Evolutionary conservation across 2,113 vertebrate genomes (phyloP).

Genomic region (Dasyurus viverrinus): DNA sequence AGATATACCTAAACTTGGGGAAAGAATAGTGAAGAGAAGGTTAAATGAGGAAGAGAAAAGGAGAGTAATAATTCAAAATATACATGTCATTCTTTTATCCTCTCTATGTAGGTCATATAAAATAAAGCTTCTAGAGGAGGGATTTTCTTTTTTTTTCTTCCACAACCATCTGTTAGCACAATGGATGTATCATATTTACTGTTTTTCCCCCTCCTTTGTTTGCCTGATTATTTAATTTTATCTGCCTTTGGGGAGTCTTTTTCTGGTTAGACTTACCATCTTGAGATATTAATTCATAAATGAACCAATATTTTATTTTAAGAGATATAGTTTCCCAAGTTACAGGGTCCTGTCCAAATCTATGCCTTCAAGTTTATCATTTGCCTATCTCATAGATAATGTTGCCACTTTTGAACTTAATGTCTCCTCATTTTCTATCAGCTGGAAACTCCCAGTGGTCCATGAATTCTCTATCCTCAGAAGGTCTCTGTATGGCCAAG

Average conservation of each 20-base stretch:
- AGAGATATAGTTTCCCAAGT: not conserved
- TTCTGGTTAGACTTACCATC: not conserved
- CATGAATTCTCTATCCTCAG: not conserved
- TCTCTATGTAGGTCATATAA: not conserved
- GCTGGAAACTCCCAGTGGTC: not conserved
- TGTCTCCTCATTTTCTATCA: not conserved
- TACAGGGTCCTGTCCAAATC: not conserved
- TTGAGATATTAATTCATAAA: not conserved
- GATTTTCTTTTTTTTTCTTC: not conserved
- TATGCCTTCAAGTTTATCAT: not conserved
- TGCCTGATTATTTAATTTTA: not conserved
- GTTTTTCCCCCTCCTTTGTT: not conserved
- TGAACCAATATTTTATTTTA: not conserved
- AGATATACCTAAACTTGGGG: not conserved
- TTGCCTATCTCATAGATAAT: not conserved
- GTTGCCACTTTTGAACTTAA: not conserved
- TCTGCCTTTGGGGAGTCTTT: not conserved
- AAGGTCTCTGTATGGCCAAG: not conserved
- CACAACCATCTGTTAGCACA: not conserved
- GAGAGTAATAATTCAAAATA: not conserved
- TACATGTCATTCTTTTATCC: not conserved
- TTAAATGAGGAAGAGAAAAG: not conserved
- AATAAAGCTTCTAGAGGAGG: not conserved
- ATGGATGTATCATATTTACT: not conserved
- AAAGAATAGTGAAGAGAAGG: not conserved